Evolutionary conservation across 2,888 invertebrate genomes (phyloP).

Genomic region (Plutella xylostella): DNA sequence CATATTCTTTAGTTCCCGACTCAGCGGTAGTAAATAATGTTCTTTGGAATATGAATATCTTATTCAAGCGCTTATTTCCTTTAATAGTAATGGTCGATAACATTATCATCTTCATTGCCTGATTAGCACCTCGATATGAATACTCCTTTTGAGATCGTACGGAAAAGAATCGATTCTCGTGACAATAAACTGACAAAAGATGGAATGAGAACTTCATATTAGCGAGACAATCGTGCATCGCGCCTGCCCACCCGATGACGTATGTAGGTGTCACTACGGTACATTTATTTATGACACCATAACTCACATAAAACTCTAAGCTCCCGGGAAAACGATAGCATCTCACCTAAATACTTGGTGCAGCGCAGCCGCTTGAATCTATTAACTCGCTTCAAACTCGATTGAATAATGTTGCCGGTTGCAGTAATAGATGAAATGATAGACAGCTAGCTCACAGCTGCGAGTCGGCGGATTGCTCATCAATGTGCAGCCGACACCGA

Average conservation of each 20-base stretch:
- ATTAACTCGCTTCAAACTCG: conserved; percentile 1
- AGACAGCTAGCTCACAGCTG: no score
- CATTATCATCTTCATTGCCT: not conserved
- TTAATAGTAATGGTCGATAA: not conserved
- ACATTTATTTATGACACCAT: conserved; percentile 60
- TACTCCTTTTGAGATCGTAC: not conserved
- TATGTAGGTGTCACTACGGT: conserved; percentile 59
- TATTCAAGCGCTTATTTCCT: no score
- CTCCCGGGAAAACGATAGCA: conserved; percentile 51
- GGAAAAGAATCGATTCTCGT: not conserved
- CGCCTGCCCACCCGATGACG: conserved; percentile 33
- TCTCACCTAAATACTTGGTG: conserved; percentile 49
- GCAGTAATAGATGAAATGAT: no score
- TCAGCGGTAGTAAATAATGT: conserved; percentile 8
- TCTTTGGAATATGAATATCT: not conserved
- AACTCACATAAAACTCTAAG: conserved; percentile 62
- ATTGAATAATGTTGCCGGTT: no score
- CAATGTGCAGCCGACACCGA: no score
- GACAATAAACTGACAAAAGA: conserved; percentile 9
- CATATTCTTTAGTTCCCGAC: conserved; percentile 44
- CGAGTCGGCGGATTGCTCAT: no score
- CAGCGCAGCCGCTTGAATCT: conserved; percentile 18
- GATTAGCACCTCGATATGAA: conserved; percentile 1
- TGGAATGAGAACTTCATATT: conserved; percentile 21
- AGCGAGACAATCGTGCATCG: conserved; percentile 29